Conservation (phyloP, 2,888 invertebrate species). For the Andrena hattorfiana region DNA sequence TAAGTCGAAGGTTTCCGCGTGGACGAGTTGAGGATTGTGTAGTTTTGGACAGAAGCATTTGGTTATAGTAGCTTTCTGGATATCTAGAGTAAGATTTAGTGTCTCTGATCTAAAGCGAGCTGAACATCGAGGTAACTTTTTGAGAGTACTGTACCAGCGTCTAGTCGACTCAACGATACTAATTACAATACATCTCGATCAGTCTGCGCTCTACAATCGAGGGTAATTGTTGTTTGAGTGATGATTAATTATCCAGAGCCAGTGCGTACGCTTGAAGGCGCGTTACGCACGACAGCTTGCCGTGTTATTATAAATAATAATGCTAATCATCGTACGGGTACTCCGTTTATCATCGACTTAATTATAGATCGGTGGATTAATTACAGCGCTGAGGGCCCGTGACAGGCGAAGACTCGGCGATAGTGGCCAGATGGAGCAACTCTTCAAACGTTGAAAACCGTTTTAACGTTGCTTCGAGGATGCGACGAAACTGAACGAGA, state of each 20-base stretch:
- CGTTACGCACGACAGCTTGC: conserved; percentile 70
- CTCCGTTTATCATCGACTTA: conserved; percentile 73
- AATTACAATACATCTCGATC: conserved; percentile 73
- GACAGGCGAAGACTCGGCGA: conserved; percentile 56
- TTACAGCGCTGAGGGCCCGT: conserved; percentile 56
- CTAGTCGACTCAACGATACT: conserved; percentile 50
- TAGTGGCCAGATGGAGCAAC: not conserved
- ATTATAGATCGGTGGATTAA: conserved; percentile 71
- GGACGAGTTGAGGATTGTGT: too few relatives aligned
- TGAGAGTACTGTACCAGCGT: conserved; percentile 24
- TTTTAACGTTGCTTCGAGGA: not conserved
- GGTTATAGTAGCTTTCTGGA: too few relatives aligned
- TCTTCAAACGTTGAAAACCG: conserved; percentile 22
- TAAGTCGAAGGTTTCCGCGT: too few relatives aligned
- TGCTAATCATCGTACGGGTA: conserved; percentile 67
- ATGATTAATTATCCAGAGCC: conserved; percentile 68
- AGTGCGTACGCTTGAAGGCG: conserved; percentile 48
- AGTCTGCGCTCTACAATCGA: conserved; percentile 63
- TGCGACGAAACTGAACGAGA: conserved; percentile 19
- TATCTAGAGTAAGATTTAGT: not conserved
- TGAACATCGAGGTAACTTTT: not conserved
- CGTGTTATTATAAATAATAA: conserved; percentile 75
- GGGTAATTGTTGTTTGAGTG: conserved; percentile 71
- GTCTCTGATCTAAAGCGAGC: not conserved
- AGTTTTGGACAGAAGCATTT: too few relatives aligned